Percentiles rank a stretch among this genome's conserved stretches.
Conservation (phyloP, 2,797 vertebrate species). For the Poeciliopsis presidionis region DNA sequence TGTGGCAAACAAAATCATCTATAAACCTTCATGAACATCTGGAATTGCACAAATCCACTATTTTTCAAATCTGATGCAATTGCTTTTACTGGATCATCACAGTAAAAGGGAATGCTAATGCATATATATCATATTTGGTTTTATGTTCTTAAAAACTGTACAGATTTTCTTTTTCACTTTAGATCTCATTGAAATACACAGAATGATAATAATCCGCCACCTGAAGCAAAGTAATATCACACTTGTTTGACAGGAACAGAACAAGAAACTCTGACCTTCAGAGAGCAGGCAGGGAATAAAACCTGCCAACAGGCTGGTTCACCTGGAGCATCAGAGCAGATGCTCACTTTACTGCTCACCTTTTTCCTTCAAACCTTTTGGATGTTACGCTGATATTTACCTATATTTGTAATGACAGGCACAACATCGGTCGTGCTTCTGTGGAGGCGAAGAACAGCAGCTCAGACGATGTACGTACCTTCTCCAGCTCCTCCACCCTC, state of each 20-base stretch:
- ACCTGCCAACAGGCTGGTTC: conserved; percentile 26
- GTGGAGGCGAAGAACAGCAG: neutral
- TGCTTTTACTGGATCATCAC: neutral
- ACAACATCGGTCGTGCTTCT: neutral
- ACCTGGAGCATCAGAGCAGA: conserved; percentile 25
- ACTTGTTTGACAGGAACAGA: conserved; percentile 6
- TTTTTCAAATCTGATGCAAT: too few relatives aligned
- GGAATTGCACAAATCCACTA: neutral
- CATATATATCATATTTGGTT: neutral
- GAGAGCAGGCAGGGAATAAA: conserved; percentile 18
- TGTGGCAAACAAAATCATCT: neutral
- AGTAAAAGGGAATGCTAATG: neutral
- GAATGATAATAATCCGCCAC: neutral
- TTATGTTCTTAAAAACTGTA: neutral
- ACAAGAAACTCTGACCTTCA: conserved; percentile 28
- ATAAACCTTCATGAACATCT: neutral
- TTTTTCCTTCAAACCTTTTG: neutral
- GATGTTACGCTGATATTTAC: neutral
- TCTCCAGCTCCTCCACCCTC: conserved; percentile 94
- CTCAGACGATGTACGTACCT: conserved; percentile 70
- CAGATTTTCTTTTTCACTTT: neutral
- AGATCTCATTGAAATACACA: neutral
- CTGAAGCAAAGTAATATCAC: conserved; percentile 21
- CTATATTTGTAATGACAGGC: neutral
- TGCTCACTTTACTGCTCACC: conserved; percentile 11